Evolutionary conservation across 2,888 invertebrate genomes (phyloP), one percentile per base, ranked within the genome.

Genomic region (Oasisia sp.): DNA sequence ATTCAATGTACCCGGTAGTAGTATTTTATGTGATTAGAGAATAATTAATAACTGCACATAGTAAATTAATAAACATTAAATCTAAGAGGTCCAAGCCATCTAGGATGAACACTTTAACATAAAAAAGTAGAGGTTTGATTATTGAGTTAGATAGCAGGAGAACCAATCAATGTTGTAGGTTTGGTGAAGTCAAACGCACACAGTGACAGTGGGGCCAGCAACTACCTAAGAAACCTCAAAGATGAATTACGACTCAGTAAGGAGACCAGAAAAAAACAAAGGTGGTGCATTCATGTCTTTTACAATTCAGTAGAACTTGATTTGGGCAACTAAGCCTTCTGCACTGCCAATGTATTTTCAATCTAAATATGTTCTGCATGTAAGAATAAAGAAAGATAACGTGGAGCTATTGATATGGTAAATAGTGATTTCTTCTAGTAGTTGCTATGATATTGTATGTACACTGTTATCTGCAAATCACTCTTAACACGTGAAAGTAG

Each of bases 131-230:
- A 38, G 38, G 38, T 38, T 38, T 38, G 38, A 32, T 32, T 92
- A 27, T 45, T 44, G 14, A 45, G 38, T 38, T 38, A 38, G n/a
- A 45, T 74, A 19, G 27, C 74, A 74, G 3, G 27, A 74, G n/a
- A 74, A 74, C 19, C 27, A 12, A 14, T 32, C 32, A 44, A 58
- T 44, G 50, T 91, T 92, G 19, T 93, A 96, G 96, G 96, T 93
- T 94, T 96, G 89, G 96, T 99, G 0, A 98, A 98, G 89, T 98
- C 98, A 90, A 98, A 98, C 95, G 98, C 98, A 95, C 97, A 98
- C 93, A 97, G 97, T 89, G 98, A 98, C 94, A 96, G 97, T 91
- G 96, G 97, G 12, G 97, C 98, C 0, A 97, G 97, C 93, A 96
- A 97, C 92, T 97, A 97, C 95, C 97, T 97, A 94, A 97, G 97